A percentile compares a stretch with the other conserved stretches of the same genome.
These are phyloP conservation scores for Mythimna impura DNA, from an alignment of 2,888 invertebrate genomes.

Conservation along the genomic window DNA sequence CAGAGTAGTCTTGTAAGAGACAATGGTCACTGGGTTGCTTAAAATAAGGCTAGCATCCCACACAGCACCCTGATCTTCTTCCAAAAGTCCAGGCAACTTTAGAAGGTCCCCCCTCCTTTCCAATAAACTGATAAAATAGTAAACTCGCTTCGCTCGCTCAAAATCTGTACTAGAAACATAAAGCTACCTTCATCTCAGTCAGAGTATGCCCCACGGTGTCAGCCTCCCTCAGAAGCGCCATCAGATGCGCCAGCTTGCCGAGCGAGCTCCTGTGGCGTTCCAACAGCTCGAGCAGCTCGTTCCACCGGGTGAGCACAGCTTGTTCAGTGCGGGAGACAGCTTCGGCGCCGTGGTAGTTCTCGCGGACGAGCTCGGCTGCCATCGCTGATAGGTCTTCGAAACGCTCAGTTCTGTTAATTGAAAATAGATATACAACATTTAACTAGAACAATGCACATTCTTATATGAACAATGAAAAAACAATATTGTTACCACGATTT, in stretches of 20 bases:
- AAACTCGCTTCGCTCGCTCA: too few relatives aligned
- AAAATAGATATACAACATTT: too few relatives aligned
- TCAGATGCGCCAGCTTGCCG: slow-evolving; percentile 95
- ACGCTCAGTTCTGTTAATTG: slow-evolving; percentile 93
- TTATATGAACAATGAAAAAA: too few relatives aligned
- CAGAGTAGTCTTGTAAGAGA: too few relatives aligned
- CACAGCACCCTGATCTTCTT: too few relatives aligned
- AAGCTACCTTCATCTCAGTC: slow-evolving; percentile 93
- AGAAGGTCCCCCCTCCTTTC: too few relatives aligned
- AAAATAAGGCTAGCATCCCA: too few relatives aligned
- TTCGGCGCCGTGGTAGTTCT: slow-evolving; percentile 97
- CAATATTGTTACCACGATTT: too few relatives aligned
- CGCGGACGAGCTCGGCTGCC: slow-evolving; percentile 97
- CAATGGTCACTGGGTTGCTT: too few relatives aligned
- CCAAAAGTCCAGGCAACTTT: too few relatives aligned
- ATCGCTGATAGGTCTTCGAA: slow-evolving; percentile 98
- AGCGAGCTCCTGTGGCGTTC: slow-evolving; percentile 95
- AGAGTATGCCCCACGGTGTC: slow-evolving; percentile 96
- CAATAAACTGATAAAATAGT: too few relatives aligned
- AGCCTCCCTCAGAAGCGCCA: slow-evolving; percentile 97
- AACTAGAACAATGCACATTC: not conserved
- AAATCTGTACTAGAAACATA: not conserved
- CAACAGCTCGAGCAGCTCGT: slow-evolving; percentile 95
- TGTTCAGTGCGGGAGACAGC: slow-evolving; percentile 93
- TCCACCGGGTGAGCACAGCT: slow-evolving; percentile 96